Evolutionary conservation across 2,113 vertebrate genomes (phyloP).

Genomic region (Aldabrachelys gigantea): DNA sequence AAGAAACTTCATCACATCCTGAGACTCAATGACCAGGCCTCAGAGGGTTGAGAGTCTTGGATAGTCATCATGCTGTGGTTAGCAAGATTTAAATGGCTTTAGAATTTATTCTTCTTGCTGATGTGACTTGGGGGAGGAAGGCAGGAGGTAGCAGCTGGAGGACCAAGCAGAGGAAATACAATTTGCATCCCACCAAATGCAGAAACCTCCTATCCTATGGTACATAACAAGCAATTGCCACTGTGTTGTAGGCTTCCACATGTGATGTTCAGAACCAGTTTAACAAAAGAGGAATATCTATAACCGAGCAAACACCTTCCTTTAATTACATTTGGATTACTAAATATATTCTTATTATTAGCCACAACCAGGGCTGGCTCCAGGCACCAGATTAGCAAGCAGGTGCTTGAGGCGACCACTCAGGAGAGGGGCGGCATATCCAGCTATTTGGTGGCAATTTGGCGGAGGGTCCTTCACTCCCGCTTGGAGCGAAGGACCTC

Average conservation of each 20-base stretch:
- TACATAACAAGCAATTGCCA: background rate
- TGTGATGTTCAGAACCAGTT: background rate
- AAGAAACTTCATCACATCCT: background rate
- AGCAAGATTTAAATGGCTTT: background rate
- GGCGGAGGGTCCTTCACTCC: too few relatives aligned
- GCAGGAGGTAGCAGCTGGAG: background rate
- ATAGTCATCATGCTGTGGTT: background rate
- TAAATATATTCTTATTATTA: background rate
- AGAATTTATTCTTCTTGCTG: background rate
- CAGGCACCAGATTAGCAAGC: too few relatives aligned
- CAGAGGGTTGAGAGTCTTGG: background rate
- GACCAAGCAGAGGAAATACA: background rate
- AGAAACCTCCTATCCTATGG: background rate
- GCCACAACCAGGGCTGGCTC: too few relatives aligned
- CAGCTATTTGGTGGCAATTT: too few relatives aligned
- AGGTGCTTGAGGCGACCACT: too few relatives aligned
- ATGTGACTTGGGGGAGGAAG: background rate
- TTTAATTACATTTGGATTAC: background rate
- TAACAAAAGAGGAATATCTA: background rate
- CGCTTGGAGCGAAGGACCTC: too few relatives aligned
- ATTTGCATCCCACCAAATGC: background rate
- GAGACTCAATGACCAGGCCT: background rate
- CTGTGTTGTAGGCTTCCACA: background rate
- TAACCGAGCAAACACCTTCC: background rate
- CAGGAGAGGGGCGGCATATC: too few relatives aligned